Base-by-base conservation (phyloP, 2,797 vertebrate species). In the Sebastes taczanowskii region DNA sequence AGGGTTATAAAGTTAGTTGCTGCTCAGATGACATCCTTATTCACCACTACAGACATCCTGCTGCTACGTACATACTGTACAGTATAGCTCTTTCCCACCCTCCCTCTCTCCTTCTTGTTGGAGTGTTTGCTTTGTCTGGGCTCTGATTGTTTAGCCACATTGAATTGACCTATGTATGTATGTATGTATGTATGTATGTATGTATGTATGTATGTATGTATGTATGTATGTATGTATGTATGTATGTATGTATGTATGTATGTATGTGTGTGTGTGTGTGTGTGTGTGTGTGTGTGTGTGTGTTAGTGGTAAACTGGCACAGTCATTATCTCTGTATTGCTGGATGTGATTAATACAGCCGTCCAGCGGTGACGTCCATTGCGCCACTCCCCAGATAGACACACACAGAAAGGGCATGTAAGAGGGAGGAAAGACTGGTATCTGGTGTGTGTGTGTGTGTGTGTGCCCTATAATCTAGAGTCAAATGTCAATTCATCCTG, bases 281-380 rank as follows among this genome's bases (percentile, higher is more conserved):
- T 82, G 60, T 60, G 74, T 71, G 71, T 82, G 74, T 81, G 1
- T 35, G 71, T 82, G 74, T 76, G 1, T 35, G 71, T 82, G 74
- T 76, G 49, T 77, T 52, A 6, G 74, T 75, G 65, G 80, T 83
- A 69, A 73, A 32, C 74, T 49, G 7, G 66, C 62, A 30, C 53
- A 67, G 80, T 77, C 60, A 73, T 88, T 88, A 89, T 89, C 79
- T 66, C 79, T 66, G 82, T 61, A 14, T 78, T 71, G 73, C 80
- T 92, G 49, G 82, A 90, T 89, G 88, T 92, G 89, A 93, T 93
- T 92, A 90, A 94, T 91, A 79, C 70, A 77, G 80, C 83, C 78
- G 68, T 86, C 72, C 77, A 85, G 70, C 68, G 46, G 80, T 86
- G 86, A 84, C 74, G 86, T 90, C 79, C 77, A 67, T 61, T 73